Evolutionary conservation across 2,113 vertebrate genomes (phyloP).

Genomic region (Ictidomys tridecemlineatus): DNA sequence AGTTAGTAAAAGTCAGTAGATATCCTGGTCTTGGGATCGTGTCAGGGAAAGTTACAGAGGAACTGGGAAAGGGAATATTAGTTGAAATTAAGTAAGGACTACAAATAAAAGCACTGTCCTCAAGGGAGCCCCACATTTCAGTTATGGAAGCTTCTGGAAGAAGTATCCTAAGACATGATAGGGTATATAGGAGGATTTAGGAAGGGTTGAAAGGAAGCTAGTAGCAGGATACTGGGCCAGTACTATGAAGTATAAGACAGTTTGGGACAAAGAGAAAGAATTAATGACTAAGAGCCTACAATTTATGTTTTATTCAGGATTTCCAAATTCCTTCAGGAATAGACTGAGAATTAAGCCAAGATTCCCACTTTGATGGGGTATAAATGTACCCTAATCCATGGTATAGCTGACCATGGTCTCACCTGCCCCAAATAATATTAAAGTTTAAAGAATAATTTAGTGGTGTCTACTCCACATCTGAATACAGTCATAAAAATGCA

Average conservation of each 20-base stretch:
- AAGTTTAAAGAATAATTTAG: slow-evolving; percentile 42
- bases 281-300: not conserved
- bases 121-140: not conserved
- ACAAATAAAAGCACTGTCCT: not conserved
- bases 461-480: not conserved
- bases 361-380: not conserved
- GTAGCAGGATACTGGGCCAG: not conserved
- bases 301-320: slow-evolving; percentile 5
- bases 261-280: not conserved
- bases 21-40: not conserved
- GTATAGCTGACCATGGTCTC: not conserved
- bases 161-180: not conserved
- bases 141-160: not conserved
- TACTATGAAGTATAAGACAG: not conserved
- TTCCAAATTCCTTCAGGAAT: slow-evolving; percentile 36
- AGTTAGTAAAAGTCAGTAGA: not conserved
- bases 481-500: not conserved
- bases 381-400: not conserved
- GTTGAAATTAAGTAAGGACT: not conserved
- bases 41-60: not conserved
- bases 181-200: not conserved
- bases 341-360: not conserved
- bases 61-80: not conserved
- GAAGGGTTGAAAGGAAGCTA: not conserved
- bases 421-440: not conserved